These are phyloP conservation scores for Melanotaenia nigrans DNA, from an alignment of 2,797 vertebrate genomes.

Conservation along the genomic window DNA sequence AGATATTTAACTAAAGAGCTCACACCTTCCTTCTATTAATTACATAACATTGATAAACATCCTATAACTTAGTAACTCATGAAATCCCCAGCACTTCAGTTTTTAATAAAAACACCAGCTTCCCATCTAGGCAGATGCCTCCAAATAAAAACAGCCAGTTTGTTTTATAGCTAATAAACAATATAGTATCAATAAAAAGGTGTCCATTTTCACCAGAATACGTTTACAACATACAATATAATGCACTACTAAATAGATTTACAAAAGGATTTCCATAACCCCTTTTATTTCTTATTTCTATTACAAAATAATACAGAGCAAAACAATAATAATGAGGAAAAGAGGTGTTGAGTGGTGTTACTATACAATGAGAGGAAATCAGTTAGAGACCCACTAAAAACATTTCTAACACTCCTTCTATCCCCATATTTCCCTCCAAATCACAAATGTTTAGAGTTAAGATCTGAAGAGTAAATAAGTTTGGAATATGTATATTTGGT, in stretches of 20 bases:
- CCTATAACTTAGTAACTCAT: neutral
- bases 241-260: conserved; percentile 3
- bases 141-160: conserved; percentile 1
- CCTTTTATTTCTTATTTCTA: too few species aligned
- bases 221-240: conserved; percentile 4
- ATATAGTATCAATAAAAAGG: conserved; percentile 21
- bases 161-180: conserved; percentile 12
- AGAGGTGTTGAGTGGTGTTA: neutral
- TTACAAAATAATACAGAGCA: neutral
- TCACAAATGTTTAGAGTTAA: neutral
- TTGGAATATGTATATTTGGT: neutral
- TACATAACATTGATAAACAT: conserved; percentile 14
- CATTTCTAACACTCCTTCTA: neutral
- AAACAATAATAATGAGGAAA: neutral
- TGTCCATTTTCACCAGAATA: neutral
- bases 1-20: neutral
- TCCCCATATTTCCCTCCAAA: too few species aligned
- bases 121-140: conserved; percentile 4
- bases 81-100: neutral
- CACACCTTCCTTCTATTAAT: conserved; percentile 17
- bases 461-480: neutral
- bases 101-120: conserved; percentile 7
- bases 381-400: neutral
- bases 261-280: neutral
- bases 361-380: neutral